phyloP scores from a whole-genome alignment of 1,140 invertebrate species.

The Meteorus sp. region DNA sequence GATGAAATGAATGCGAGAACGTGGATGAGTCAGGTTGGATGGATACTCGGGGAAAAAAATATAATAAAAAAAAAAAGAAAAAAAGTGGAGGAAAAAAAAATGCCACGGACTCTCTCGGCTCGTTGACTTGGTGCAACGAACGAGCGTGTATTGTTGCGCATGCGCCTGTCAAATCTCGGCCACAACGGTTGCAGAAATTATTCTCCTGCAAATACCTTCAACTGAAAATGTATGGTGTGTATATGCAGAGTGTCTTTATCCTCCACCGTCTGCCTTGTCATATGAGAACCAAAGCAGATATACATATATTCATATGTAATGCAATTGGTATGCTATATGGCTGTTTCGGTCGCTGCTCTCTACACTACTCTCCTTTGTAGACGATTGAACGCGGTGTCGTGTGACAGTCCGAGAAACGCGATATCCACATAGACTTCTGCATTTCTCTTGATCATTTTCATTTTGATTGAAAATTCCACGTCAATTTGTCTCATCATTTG shows the following conservation, averaged over 20 bases:
- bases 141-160: not conserved
- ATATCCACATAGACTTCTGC: slow-evolving; percentile 2
- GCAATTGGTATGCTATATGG: not conserved
- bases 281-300: slow-evolving; percentile 12
- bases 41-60: slow-evolving; percentile 1
- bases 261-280: not conserved
- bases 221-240: too few relatives aligned
- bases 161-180: not conserved
- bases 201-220: too few relatives aligned
- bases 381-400: slow-evolving; percentile 15
- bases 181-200: not conserved
- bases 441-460: slow-evolving; percentile 18
- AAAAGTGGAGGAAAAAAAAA: too few relatives aligned
- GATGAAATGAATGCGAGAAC: not conserved
- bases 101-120: not conserved
- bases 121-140: slow-evolving; percentile 5
- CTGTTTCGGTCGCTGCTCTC: not conserved
- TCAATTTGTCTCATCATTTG: not conserved
- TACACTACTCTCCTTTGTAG: slow-evolving; percentile 15
- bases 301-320: not conserved
- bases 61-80: not conserved
- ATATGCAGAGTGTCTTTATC: not conserved
- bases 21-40: slow-evolving; percentile 3
- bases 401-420: slow-evolving; percentile 18
- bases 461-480: not conserved